Percentiles rank a stretch among this genome's conserved stretches.
These are phyloP conservation scores for Phymatocera aterrima DNA, from an alignment of 2,888 invertebrate genomes.

Conservation along the genomic window DNA sequence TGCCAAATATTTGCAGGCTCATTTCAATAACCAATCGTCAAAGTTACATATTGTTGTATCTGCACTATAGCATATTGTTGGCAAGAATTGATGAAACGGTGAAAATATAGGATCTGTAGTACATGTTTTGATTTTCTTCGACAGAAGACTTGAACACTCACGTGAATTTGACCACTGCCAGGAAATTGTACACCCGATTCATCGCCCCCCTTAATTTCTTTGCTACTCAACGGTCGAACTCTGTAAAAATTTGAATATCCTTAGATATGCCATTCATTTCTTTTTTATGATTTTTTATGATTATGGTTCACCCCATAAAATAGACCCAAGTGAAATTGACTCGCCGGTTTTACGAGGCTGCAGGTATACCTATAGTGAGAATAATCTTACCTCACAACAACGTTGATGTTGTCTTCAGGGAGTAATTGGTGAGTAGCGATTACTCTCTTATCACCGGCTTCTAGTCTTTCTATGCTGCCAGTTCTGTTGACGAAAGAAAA, in stretches of 20 bases:
- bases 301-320: no score
- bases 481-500: conserved; percentile 66
- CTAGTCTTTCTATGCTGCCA: conserved; percentile 75
- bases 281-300: no score
- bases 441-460: conserved; percentile 75
- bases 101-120: background rate
- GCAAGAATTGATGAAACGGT: background rate
- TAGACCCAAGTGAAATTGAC: no score
- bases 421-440: conserved; percentile 75
- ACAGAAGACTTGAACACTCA: conserved; percentile 74
- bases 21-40: background rate
- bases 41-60: background rate
- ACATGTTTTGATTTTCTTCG: conserved; percentile 50
- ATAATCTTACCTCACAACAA: conserved; percentile 85
- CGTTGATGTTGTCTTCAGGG: conserved; percentile 91
- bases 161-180: conserved; percentile 91
- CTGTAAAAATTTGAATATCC: conserved; percentile 74
- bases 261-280: background rate
- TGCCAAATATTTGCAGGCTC: no score
- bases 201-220: conserved; percentile 84
- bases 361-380: conserved; percentile 2
- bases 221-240: conserved; percentile 88
- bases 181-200: conserved; percentile 88
- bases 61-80: no score
- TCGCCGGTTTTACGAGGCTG: no score